Evolutionary conservation across 2,113 vertebrate genomes (phyloP), one percentile per base, ranked within the genome.

Genomic region (Phylloscopus trochilus): DNA sequence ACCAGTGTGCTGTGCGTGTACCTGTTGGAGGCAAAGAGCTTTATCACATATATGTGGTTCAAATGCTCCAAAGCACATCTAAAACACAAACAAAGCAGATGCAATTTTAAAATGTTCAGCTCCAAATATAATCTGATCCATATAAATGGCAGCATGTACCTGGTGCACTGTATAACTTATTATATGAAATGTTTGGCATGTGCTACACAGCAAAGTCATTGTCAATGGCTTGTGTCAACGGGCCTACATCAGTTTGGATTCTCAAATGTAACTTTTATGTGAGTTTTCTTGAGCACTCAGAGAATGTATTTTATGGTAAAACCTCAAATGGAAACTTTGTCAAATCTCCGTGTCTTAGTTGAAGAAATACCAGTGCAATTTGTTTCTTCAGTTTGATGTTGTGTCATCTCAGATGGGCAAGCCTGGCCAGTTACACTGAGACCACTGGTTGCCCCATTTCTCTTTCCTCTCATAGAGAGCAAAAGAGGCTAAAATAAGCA

Each of bases 401-500:
- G 41, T 35, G 39, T 43, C 59, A 59, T 62, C 47, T 92, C 47
- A 55, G 49, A 63, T 35, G 75, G 10, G 51, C 35, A 14, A 92
- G 51, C 44, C 72, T 37, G 35, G 28, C 11, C 44, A 9, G 6
- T 47, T n/a, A 49, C 43, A 39, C 51, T 60, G 27, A 44, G 66
- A 79, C 74, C 58, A 35, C n/a, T 30, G 43, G 18, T 7, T 56
- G 30, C 21, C 13, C 53, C 84, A 39, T 79, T 56, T 80, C 27
- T 73, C 31, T 73, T 19, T 58, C 22, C 33, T 35, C 21, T 15
- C 33, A 35, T 3, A 72, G 17, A 63, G 62, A 81, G 31, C 53
- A 37, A 37, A 43, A 55, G 58, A 87, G 74, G 56, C 90, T 85
- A 64, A 87, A 89, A 60, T 43, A 84, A 94, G 47, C 76, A 93